Evolutionary conservation across 53 echinoderm and acorn worm genomes (phyloP), one percentile per base, ranked within the genome.

Genomic region (Arbacia lixula): DNA sequence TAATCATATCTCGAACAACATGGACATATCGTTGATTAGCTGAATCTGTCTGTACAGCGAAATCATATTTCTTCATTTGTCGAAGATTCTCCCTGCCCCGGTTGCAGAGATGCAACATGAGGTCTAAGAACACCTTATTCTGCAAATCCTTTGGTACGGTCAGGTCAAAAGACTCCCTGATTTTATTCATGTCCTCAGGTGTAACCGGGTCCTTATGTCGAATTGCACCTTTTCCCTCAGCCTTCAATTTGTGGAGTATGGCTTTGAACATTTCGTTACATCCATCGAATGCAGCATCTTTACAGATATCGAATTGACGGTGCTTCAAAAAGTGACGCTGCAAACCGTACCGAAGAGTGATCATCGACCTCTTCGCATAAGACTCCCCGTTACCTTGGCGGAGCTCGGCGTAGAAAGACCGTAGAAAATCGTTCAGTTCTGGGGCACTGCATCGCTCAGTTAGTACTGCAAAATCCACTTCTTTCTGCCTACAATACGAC

Each of bases 1-100:
- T 68, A 38, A 39, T 68, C 68, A 68, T 68, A 68, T 68, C 68
- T 68, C 68, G 68, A 68, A 68, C 40, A 39, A 68, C 68, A 68
- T 68, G 68, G 40, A 68, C 68, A 40, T 68, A 68, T 38, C 40
- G 68, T 31, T 65, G 66, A 65, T 65, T 65, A 65, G 66, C 66
- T 65, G 66, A 65, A 65, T 65, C 66, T 31, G 34, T 65, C 66
- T 65, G 66, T 31, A 65, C 66, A 65, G 66, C 66, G 35, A 65
- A 65, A 65, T 65, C 66, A 63, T 63, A 25, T 63, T 63, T 63
- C 66, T 65, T 65, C 66, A 65, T 65, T 65, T 65, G 66, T 2
- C 66, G 66, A 65, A 65, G 66, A 65, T 65, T 65, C 1, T 65
- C 66, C 34, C 66, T 31, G 34, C 66, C 66, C 34, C 34, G 34